Percentiles rank a stretch among this genome's conserved stretches.
Conservation (phyloP, 2,888 invertebrate genomes). For the Dicyrtomina minuta region DNA sequence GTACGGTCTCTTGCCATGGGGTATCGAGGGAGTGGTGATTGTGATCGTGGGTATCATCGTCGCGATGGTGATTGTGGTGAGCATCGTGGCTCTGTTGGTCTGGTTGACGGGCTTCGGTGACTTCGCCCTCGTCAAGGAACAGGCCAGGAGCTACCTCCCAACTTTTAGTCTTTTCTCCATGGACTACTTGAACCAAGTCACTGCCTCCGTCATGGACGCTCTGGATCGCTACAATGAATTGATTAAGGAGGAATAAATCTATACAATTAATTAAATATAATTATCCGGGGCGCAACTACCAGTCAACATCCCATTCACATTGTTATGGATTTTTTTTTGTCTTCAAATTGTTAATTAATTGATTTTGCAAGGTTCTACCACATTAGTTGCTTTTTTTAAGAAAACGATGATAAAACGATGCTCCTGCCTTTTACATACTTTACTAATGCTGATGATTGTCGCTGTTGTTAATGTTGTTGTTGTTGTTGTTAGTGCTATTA, state of each 20-base stretch:
- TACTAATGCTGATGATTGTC: too few species aligned
- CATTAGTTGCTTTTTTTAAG: too few species aligned
- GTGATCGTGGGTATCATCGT: slow-evolving; percentile 52
- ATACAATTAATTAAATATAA: too few species aligned
- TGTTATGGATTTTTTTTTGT: too few species aligned
- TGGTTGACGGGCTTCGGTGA: slow-evolving; percentile 52
- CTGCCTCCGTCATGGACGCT: slow-evolving; percentile 49
- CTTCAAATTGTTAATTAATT: too few species aligned
- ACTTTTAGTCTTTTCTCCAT: slow-evolving; percentile 28
- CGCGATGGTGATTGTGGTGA: slow-evolving; percentile 50
- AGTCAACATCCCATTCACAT: too few species aligned
- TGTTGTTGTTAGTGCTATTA: too few species aligned
- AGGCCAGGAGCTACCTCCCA: slow-evolving; percentile 48
- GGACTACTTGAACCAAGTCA: slow-evolving; percentile 44
- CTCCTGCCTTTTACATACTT: too few species aligned
- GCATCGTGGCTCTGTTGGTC: slow-evolving; percentile 48
- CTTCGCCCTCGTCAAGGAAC: slow-evolving; percentile 50
- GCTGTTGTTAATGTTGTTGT: too few species aligned
- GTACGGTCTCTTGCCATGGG: slow-evolving; percentile 53
- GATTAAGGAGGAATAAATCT: slow-evolving; percentile 25
- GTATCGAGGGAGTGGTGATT: slow-evolving; percentile 52
- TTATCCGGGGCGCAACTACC: too few species aligned
- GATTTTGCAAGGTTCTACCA: too few species aligned
- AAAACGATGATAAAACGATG: too few species aligned
- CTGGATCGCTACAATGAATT: slow-evolving; percentile 51